phyloP scores from a whole-genome alignment of 2,888 invertebrate genomes.

The Himalopsyche kuldschensis region DNA sequence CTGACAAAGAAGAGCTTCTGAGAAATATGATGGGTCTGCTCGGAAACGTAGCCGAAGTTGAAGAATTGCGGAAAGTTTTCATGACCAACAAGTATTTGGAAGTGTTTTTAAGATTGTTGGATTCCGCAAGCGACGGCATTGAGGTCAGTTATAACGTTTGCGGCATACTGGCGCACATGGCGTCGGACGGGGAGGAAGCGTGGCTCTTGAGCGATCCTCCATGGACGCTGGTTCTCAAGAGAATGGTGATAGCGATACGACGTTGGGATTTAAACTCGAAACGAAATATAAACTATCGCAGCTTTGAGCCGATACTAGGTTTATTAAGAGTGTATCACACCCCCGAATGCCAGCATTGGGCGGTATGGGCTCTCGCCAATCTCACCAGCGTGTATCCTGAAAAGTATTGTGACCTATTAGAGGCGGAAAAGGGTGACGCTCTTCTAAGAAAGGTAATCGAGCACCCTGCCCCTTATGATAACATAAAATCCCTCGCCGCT shows the following conservation, averaged over 20 bases:
- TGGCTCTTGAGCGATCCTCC: constrained; percentile 79
- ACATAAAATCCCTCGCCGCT: constrained; percentile 70
- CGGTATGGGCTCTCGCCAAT: constrained; percentile 96
- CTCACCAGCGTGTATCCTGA: constrained; percentile 89
- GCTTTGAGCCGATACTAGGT: constrained; percentile 90
- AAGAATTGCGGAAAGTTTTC: constrained; percentile 74
- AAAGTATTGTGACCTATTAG: constrained; percentile 89
- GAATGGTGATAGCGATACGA: constrained; percentile 80
- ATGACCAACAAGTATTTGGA: constrained; percentile 83
- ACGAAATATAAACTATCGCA: constrained; percentile 95
- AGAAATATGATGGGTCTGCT: constrained; percentile 98
- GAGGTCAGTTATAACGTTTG: constrained; percentile 96
- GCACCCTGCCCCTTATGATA: constrained; percentile 64
- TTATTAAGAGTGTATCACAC: constrained; percentile 82
- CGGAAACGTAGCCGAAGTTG: constrained; percentile 96
- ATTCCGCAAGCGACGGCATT: constrained; percentile 88
- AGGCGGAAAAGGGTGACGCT: constrained; percentile 80
- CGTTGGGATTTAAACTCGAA: constrained; percentile 86
- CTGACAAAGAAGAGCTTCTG: constrained; percentile 84
- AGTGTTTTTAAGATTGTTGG: constrained; percentile 84
- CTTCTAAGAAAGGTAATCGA: constrained; percentile 68
- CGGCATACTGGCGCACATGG: constrained; percentile 93
- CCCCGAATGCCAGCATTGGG: constrained; percentile 94
- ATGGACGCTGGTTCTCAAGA: constrained; percentile 69
- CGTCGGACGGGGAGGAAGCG: constrained; percentile 82